Conservation (phyloP, 2,797 vertebrate genomes). For the Acrossocheilus fasciatus region DNA sequence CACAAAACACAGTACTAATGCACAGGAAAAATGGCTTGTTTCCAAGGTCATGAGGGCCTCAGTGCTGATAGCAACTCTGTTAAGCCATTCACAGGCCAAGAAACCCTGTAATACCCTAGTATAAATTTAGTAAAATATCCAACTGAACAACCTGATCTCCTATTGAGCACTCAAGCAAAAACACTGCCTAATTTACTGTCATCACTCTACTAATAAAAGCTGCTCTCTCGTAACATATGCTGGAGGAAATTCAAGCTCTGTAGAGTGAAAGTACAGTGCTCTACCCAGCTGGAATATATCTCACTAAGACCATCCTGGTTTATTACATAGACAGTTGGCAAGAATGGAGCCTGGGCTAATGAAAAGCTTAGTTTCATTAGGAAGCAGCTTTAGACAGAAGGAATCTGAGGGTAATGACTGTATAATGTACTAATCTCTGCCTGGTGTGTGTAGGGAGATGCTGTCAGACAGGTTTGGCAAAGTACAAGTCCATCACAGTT, state of each 20-base stretch:
- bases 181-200: constrained; percentile 40
- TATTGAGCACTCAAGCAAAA: constrained; percentile 23
- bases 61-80: constrained; percentile 38
- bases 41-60: constrained; percentile 11
- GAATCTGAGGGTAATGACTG: constrained; percentile 36
- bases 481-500: constrained; percentile 10
- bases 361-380: constrained; percentile 52
- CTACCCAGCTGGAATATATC: constrained; percentile 24
- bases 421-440: constrained; percentile 48
- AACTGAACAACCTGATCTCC: constrained; percentile 32
- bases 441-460: constrained; percentile 25
- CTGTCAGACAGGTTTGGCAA: constrained; percentile 31
- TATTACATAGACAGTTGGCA: constrained; percentile 42
- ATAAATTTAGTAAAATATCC: constrained; percentile 25
- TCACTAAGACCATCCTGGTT: constrained; percentile 11
- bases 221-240: constrained; percentile 20
- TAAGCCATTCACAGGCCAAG: constrained; percentile 38
- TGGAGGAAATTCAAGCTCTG: constrained; percentile 29
- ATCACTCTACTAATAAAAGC: constrained; percentile 38
- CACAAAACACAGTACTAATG: constrained; percentile 46
- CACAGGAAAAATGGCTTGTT: constrained; percentile 40
- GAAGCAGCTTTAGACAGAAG: constrained; percentile 11
- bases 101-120: constrained; percentile 12
- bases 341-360: constrained; percentile 30
- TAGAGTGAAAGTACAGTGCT: constrained; percentile 18